These are phyloP conservation scores for Aproaerema taeniolella DNA, from an alignment of 2,888 invertebrate genomes.

Conservation along the genomic window DNA sequence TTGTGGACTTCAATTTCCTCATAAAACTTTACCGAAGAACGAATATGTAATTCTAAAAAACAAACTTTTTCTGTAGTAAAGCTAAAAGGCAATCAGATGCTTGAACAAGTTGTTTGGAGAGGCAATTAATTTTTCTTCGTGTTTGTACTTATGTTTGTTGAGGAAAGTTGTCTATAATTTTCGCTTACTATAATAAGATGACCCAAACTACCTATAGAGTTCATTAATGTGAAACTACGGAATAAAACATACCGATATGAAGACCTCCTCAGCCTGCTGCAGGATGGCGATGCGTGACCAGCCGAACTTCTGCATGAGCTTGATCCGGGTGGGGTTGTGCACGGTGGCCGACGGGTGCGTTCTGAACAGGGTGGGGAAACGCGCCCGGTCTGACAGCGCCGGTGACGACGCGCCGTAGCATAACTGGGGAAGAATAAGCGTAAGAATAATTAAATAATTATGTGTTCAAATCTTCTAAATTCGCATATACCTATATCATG, in stretches of 20 bases:
- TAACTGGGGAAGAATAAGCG: constrained; percentile 85
- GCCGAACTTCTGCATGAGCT: constrained; percentile 96
- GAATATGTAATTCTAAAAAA: too few relatives aligned
- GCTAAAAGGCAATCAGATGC: too few relatives aligned
- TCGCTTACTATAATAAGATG: background rate
- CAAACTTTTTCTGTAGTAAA: too few relatives aligned
- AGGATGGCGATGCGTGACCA: constrained; percentile 98
- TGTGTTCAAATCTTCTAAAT: constrained; percentile 1
- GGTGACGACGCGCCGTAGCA: constrained; percentile 99
- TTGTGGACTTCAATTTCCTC: too few relatives aligned
- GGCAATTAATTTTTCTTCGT: too few relatives aligned
- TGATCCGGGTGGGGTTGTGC: constrained; percentile 98
- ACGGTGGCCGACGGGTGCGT: constrained; percentile 99
- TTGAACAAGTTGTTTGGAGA: too few relatives aligned
- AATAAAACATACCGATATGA: constrained; percentile 84
- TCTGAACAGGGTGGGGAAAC: constrained; percentile 98
- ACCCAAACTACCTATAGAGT: too few relatives aligned
- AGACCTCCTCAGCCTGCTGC: constrained; percentile 99
- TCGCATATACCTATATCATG: background rate
- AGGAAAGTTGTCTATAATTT: too few relatives aligned
- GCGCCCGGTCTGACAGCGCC: constrained; percentile 95
- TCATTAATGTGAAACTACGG: too few relatives aligned
- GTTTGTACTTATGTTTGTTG: too few relatives aligned
- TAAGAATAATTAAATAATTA: constrained; percentile 18
- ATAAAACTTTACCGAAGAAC: too few relatives aligned